A percentile compares a stretch with the other conserved stretches of the same genome.
These are phyloP conservation scores for Oncorhynchus tshawytscha DNA, from an alignment of 2,113 vertebrate genomes.

Conservation along the genomic window DNA sequence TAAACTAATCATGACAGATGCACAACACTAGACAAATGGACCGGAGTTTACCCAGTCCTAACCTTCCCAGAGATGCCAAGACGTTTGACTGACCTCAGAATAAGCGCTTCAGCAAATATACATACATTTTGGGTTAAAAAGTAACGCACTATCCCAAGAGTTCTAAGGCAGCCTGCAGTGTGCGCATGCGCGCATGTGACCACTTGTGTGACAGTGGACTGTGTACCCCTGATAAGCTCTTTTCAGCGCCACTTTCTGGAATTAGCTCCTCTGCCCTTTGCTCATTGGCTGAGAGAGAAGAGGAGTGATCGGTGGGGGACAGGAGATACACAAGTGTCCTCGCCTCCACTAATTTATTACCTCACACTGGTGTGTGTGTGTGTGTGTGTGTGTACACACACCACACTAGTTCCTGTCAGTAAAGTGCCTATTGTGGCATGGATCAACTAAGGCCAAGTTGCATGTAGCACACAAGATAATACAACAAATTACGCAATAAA, in stretches of 20 bases:
- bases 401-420: background rate
- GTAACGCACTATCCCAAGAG: background rate
- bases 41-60: too few relatives aligned
- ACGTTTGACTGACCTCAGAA: background rate
- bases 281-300: conserved; percentile 38
- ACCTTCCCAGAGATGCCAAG: too few relatives aligned
- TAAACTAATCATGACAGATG: too few relatives aligned
- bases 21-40: too few relatives aligned
- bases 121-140: background rate
- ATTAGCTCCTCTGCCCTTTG: conserved; percentile 12
- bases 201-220: conserved; percentile 42
- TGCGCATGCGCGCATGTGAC: conserved; percentile 11
- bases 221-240: conserved; percentile 52
- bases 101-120: background rate
- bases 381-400: too few relatives aligned
- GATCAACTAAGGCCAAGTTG: background rate
- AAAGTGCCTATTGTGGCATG: background rate
- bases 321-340: conserved; percentile 6
- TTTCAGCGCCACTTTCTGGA: conserved; percentile 41
- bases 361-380: background rate
- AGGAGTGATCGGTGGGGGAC: conserved; percentile 1
- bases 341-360: conserved; percentile 1
- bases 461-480: background rate
- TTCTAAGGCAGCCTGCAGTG: background rate
- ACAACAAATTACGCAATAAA: background rate